Evolutionary conservation across 2,113 vertebrate genomes (phyloP).

Genomic region (Acanthochromis polyacanthus): DNA sequence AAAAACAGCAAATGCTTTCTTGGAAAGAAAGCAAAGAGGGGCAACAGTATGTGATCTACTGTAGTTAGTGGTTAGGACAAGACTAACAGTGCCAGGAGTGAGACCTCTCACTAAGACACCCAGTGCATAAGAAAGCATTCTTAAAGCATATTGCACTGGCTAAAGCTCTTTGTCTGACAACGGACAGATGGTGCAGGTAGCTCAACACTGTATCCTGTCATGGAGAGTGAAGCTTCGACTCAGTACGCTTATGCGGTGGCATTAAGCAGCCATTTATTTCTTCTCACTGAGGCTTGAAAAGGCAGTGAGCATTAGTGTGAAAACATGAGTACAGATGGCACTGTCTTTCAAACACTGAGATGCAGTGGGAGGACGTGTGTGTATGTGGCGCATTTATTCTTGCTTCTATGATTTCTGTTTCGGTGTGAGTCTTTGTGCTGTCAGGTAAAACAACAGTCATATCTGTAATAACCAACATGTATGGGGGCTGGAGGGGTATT

Average conservation of each 20-base stretch:
- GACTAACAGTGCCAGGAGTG: neutral
- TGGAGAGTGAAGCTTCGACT: conserved; percentile 38
- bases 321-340: conserved; percentile 74
- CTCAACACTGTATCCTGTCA: conserved; percentile 41
- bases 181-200: conserved; percentile 59
- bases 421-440: conserved; percentile 15
- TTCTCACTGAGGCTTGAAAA: conserved; percentile 64
- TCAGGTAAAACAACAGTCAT: conserved; percentile 38
- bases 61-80: neutral
- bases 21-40: neutral
- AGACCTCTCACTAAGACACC: conserved; percentile 9
- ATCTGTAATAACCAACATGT: neutral
- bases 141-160: neutral
- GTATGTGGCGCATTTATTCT: conserved; percentile 27
- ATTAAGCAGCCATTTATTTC: conserved; percentile 56
- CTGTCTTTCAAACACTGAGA: conserved; percentile 62
- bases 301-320: conserved; percentile 58
- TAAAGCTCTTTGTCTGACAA: conserved; percentile 32
- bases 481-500: neutral
- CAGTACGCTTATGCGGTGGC: conserved; percentile 33
- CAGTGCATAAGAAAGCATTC: neutral
- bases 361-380: conserved; percentile 43
- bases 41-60: neutral
- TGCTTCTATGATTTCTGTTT: conserved; percentile 36
- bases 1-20: conserved; percentile 3